Conservation (phyloP, 2,113 vertebrate species). For the Tringa solitaria region DNA sequence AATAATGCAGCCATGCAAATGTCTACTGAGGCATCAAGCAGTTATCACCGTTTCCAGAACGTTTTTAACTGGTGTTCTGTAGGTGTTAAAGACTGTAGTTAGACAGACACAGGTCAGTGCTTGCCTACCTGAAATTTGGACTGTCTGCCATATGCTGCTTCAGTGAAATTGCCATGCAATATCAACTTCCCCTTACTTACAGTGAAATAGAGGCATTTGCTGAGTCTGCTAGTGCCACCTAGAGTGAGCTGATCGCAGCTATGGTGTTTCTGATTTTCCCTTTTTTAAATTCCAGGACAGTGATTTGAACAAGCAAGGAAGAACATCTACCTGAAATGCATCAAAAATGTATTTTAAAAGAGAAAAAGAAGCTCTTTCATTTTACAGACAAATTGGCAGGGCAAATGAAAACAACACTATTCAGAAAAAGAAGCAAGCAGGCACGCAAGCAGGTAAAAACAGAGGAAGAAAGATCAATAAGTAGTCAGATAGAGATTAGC, state of each 20-base stretch:
- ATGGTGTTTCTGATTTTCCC: not conserved
- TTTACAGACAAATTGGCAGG: not conserved
- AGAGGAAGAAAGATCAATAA: not conserved
- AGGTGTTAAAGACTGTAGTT: not conserved
- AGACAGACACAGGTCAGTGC: not conserved
- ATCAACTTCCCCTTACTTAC: not conserved
- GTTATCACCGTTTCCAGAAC: not conserved
- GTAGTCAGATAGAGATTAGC: not conserved
- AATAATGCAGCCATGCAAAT: not conserved
- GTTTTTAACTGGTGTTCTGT: not conserved
- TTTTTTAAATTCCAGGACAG: not conserved
- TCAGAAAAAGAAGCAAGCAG: not conserved
- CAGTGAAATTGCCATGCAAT: not conserved
- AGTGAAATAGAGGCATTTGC: not conserved
- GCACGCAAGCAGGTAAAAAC: not conserved
- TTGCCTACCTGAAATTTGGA: not conserved
- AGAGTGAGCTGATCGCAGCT: not conserved
- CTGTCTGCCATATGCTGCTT: not conserved
- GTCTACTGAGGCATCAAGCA: not conserved
- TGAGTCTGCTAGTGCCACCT: constrained; percentile 48
- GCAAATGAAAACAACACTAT: not conserved
- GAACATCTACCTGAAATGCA: not conserved
- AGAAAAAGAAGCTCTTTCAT: not conserved
- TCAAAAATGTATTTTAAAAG: not conserved
- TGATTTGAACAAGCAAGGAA: not conserved